Conservation (phyloP, 1,140 invertebrate genomes). For the Lanistes nyassanus region DNA sequence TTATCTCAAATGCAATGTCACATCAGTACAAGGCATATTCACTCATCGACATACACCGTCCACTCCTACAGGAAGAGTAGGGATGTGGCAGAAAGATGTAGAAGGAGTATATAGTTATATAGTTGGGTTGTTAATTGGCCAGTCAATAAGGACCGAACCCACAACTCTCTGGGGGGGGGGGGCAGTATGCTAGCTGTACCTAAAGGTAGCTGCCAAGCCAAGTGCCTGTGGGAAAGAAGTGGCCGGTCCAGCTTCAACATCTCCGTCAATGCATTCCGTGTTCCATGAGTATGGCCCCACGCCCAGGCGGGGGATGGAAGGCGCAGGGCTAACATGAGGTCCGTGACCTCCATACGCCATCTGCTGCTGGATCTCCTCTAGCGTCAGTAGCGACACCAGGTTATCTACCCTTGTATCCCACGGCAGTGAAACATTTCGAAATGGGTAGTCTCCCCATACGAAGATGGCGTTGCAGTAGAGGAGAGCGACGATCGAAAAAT, state of each 20-base stretch:
- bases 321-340: slow-evolving; percentile 54
- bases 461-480: neutral
- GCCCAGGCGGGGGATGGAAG: slow-evolving; percentile 54
- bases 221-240: slow-evolving; percentile 63
- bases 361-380: slow-evolving; percentile 59
- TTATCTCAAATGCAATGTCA: no score
- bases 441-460: slow-evolving; percentile 41
- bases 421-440: slow-evolving; percentile 51
- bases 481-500: neutral
- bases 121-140: no score
- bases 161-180: slow-evolving; percentile 60
- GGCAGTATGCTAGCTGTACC: slow-evolving; percentile 57
- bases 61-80: no score
- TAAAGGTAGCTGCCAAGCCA: slow-evolving; percentile 62
- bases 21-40: no score
- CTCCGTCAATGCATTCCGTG: slow-evolving; percentile 62
- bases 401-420: slow-evolving; percentile 62
- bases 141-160: no score
- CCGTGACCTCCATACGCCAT: slow-evolving; percentile 58
- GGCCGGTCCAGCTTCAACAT: slow-evolving; percentile 46
- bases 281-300: slow-evolving; percentile 62
- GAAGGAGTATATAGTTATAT: no score
- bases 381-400: slow-evolving; percentile 53
- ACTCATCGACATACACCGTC: no score
- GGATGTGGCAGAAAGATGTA: no score